Base-by-base conservation (phyloP, 2,113 vertebrate species). In the Prionailurus viverrinus region DNA sequence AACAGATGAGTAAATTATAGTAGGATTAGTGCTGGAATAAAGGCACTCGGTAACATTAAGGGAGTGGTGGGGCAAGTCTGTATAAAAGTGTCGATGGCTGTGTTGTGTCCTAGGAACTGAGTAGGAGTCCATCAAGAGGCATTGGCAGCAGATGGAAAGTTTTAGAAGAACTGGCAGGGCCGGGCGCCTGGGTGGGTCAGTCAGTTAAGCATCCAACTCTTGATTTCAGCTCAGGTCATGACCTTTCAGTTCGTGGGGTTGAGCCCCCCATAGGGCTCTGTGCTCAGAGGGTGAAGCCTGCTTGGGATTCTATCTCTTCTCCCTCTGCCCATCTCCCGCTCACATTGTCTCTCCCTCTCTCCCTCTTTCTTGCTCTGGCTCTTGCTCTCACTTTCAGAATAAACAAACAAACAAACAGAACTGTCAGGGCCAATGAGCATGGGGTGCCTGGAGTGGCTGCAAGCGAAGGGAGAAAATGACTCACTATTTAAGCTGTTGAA, bases 41-140 rank as follows among this genome's bases (percentile, higher is more conserved):
- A 91, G 31, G 25, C 7, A 2, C 3, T 7, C 69, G 84, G 41
- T 92, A 16, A 33, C 36, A 36, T 68, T 45, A 0, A 7, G 82
- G 29, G 21, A 27, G n/a, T n/a, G 39, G 13, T 19, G 2, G 4
- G 25, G 5, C 27, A 73, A 18, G 29, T 33, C 69, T 23, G 0
- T 15, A 5, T 1, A 58, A 66, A 48, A 78, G 23, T 0, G 0
- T 2, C 33, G 41, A 11, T 53, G 23, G 11, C 10, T 27, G 19
- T 63, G 12, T 18, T 74, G 23, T n/a, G 5, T 63, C 55, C 81
- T 16, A 41, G 25, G 14, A 51, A 86, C 76, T 79, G 55, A 41
- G 7, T 6, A 68, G 53, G 69, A 39, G 11, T 41, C 55, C 74
- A 29, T 66, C 2, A 2, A 0, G n/a, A 58, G 9, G 33, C 7